phyloP scores from a whole-genome alignment of 2,113 vertebrate genomes.

The Peromyscus maniculatus region DNA sequence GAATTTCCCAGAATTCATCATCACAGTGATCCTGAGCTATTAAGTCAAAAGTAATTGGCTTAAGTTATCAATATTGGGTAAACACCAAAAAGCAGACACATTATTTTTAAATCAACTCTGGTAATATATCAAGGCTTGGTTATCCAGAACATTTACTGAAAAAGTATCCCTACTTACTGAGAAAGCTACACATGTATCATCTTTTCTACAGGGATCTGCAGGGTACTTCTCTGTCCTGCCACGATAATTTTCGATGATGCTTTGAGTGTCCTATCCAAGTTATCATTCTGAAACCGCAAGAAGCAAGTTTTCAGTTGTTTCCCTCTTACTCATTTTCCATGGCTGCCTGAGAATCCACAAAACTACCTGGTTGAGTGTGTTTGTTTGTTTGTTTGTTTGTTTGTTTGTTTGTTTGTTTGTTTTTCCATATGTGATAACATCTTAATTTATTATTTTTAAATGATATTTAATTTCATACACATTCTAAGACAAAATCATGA shows the following conservation, averaged over 20 bases:
- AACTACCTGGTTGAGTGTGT: not conserved
- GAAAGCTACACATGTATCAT: not conserved
- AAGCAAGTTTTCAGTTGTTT: not conserved
- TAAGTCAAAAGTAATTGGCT: slow-evolving; percentile 4
- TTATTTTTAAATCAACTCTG: not conserved
- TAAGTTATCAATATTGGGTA: not conserved
- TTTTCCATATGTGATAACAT: not conserved
- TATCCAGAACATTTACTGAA: slow-evolving; percentile 21
- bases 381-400: not conserved
- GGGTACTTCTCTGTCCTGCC: not conserved
- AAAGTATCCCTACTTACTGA: not conserved
- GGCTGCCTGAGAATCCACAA: not conserved
- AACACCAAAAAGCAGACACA: not conserved
- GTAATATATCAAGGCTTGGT: slow-evolving; percentile 23
- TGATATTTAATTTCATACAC: not conserved
- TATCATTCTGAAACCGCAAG: slow-evolving; percentile 42
- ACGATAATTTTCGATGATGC: slow-evolving; percentile 36
- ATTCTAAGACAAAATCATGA: slow-evolving; percentile 33
- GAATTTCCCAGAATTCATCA: not conserved
- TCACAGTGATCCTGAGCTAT: not conserved
- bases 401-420: not conserved
- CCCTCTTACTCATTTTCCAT: not conserved
- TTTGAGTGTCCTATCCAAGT: not conserved
- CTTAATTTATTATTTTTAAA: slow-evolving; percentile 33
- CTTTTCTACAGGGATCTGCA: not conserved